phyloP scores from a whole-genome alignment of 2,113 vertebrate genomes.

The Nannospalax galili region DNA sequence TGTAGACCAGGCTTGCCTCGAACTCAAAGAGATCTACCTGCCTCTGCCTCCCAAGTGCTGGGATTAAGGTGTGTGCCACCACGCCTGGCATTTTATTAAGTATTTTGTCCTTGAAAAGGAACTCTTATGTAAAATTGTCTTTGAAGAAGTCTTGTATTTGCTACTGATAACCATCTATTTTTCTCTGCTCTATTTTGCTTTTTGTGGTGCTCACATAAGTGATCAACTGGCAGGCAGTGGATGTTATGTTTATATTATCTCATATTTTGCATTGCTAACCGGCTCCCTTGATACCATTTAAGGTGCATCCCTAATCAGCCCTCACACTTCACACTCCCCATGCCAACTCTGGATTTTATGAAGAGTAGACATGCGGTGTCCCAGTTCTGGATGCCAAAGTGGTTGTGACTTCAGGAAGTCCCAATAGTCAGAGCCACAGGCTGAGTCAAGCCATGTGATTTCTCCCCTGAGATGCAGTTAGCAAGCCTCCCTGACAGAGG shows the following conservation, averaged over 20 bases:
- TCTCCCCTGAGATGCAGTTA: constrained; percentile 88
- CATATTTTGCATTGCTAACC: constrained; percentile 90
- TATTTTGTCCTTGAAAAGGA: constrained; percentile 47
- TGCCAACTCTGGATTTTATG: constrained; percentile 86
- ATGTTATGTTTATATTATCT: constrained; percentile 85
- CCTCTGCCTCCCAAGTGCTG: no score
- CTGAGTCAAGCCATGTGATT: constrained; percentile 84
- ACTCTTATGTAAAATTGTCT: constrained; percentile 55
- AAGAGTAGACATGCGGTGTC: constrained; percentile 81
- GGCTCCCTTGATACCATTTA: constrained; percentile 91
- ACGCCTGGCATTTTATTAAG: constrained; percentile 66
- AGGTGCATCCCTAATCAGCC: constrained; percentile 92
- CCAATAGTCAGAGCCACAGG: constrained; percentile 84
- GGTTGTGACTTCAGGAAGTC: constrained; percentile 87
- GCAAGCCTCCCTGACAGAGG: constrained; percentile 88
- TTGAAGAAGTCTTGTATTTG: constrained; percentile 60
- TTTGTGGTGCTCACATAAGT: constrained; percentile 50
- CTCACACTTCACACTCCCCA: constrained; percentile 88
- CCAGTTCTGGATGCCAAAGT: constrained; percentile 83
- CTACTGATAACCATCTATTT: constrained; percentile 8
- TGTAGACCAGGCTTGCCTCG: no score
- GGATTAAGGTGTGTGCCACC: no score
- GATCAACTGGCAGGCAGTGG: constrained; percentile 73
- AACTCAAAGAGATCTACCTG: no score
- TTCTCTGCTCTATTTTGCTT: constrained; percentile 54